Evolutionary conservation across 2,888 invertebrate genomes (phyloP), one percentile per base, ranked within the genome.

Genomic region (Chironomus riparius): DNA sequence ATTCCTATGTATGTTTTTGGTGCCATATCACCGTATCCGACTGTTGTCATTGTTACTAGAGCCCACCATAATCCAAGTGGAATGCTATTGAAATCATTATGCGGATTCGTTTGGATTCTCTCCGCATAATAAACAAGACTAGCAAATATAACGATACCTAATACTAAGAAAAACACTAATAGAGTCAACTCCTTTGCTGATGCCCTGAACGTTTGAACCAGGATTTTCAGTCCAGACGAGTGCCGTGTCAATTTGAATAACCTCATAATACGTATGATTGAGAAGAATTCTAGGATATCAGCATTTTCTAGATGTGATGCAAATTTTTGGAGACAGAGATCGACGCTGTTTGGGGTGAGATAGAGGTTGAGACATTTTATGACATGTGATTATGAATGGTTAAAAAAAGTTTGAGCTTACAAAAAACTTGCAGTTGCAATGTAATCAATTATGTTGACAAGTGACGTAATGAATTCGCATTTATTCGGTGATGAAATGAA

Each of bases 31-130:
- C 98, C 98, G 84, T 98, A 98, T 65, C 98, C 98, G 77, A 98
- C 97, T 0, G 96, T 97, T 79, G 98, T 98, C 98, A 98, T 98
- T 79, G 98, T 98, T 79, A 98, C 97, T 85, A 98, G 89, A 68
- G 98, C 98, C 98, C 98, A 98, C 98, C 98, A 98, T 79, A 98
- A 86, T 69, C 98, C 98, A 81, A 97, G 87, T 68, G 98, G 98
- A 87, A 98, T 98, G 85, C 96, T 97, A 84, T 96, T 95, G 87
- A 98, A 98, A 86, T 97, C 96, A 86, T 98, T 98, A 84, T 95
- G 91, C 78, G 95, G 95, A 86, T 95, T 95, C 79, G 92, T 93
- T 85, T 95, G 94, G 82, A 97, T 96, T 81, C 97, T 88, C 86
- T 98, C 98, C 78, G 98, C 98, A 85, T 98, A 98, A 86, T 97